Base-by-base conservation (phyloP, 1,140 invertebrate species). In the Drosophila asahinai region DNA sequence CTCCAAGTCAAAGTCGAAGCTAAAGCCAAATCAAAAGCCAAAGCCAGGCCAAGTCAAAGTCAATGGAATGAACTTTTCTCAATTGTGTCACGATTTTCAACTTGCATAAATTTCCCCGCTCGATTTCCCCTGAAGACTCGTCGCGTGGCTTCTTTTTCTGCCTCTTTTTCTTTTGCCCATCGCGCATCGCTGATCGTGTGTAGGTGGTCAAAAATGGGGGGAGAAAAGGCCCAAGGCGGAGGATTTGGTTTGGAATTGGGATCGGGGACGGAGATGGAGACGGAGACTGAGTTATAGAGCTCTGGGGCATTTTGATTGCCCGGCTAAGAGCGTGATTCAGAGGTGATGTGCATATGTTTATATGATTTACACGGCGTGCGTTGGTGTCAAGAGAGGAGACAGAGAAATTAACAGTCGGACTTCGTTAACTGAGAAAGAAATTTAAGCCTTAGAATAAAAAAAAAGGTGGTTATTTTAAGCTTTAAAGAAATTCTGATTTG, bases 51-150 rank as follows among this genome's bases (percentile, higher is more conserved):
- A 65, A 79, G 77, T 79, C 75, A 68, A 80, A 81, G 67, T 54
- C 82, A 86, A 63, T 48, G 67, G 72, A 86, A 60, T 86, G 79
- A 86, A 86, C 83, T 86, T 68, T 86, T 86, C 66, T 52, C 79
- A 87, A 86, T 86, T 82, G 83, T 86, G 80, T 86, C 83, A 86
- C 83, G 83, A 86, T 70, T 86, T 86, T 86, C 83, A 86, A 86
- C 83, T 86, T 86, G 83, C 83, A 86, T 86, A 86, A 67, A 86
- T 86, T 86, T 86, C 12, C n/a, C 33, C 42, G 22, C 36, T 30
- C 61, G 30, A 54, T 38, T 40, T 66, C 15, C 25, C 55, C 7
- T 30, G 1, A n/a, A 27, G 38, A 25, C 64, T 11, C 63, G 67
- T 71, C 67, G 64, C 49, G 67, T 70, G 64, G 67, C 67, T 68